phyloP scores from a whole-genome alignment of 2,888 invertebrate species.

The Eueremaeus valkanovi region DNA sequence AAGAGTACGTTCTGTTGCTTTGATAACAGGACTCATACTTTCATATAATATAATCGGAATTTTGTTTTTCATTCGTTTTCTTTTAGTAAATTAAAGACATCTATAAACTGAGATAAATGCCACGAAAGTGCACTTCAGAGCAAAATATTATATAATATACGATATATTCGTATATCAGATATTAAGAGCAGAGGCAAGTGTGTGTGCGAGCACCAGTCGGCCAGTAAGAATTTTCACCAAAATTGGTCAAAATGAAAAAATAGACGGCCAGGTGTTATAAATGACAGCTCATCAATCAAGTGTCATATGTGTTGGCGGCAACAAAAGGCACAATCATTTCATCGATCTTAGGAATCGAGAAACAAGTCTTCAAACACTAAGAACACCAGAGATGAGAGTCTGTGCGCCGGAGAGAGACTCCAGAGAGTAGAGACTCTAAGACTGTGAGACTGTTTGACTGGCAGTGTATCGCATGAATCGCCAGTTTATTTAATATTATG shows the following conservation, averaged over 20 bases:
- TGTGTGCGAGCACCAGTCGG: not conserved
- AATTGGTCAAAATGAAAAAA: not conserved
- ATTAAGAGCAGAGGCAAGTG: no score
- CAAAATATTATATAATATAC: no score
- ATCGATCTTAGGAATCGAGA: not conserved
- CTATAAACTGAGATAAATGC: not conserved
- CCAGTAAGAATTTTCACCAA: not conserved
- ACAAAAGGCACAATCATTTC: slow-evolving; percentile 24
- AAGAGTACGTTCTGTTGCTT: no score
- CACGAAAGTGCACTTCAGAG: no score
- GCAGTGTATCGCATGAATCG: slow-evolving; percentile 1
- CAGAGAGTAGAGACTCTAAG: no score
- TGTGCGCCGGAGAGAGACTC: not conserved
- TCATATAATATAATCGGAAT: no score
- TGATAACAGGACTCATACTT: no score
- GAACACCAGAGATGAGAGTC: not conserved
- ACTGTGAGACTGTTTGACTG: not conserved
- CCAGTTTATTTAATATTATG: slow-evolving; percentile 21
- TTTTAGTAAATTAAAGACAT: not conserved
- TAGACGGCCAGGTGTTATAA: slow-evolving; percentile 27
- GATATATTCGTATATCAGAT: no score
- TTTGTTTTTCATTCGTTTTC: not conserved
- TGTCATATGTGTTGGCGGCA: slow-evolving; percentile 12
- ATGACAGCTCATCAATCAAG: slow-evolving; percentile 20
- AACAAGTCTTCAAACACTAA: not conserved